Conservation (phyloP, 2,888 invertebrate species). For the Oligia strigilis region DNA sequence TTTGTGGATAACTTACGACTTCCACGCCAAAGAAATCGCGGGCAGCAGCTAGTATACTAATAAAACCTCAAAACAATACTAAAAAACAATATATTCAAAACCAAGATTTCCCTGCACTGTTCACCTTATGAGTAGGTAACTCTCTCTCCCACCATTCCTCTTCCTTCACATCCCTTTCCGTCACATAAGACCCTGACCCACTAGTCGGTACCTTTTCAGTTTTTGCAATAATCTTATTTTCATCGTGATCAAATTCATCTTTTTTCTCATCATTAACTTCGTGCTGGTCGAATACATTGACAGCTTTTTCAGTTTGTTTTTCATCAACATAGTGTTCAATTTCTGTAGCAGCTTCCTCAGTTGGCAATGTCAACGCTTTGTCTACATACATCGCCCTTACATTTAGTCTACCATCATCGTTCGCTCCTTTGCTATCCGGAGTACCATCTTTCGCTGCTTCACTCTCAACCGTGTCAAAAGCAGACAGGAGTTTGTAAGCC, state of each 20-base stretch:
- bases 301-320: neutral
- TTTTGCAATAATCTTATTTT: conserved; percentile 64
- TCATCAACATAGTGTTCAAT: neutral
- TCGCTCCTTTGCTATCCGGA: fast-evolving
- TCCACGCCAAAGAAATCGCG: neutral
- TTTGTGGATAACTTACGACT: neutral
- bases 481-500: neutral
- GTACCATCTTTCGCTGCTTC: conserved; percentile 20
- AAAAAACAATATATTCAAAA: conserved; percentile 44
- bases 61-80: conserved; percentile 9
- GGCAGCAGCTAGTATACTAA: neutral
- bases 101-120: conserved; percentile 18
- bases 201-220: conserved; percentile 64
- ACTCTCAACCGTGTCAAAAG: conserved; percentile 36
- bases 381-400: neutral
- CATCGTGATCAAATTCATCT: conserved; percentile 71
- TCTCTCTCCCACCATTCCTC: conserved; percentile 53
- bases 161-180: neutral
- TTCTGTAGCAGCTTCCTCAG: neutral
- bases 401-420: neutral
- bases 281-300: no score
- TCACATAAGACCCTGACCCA: conserved; percentile 59
- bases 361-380: no score
- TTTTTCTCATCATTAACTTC: neutral
- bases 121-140: neutral